These are phyloP conservation scores for Drosophila cardini DNA, from an alignment of 1,140 invertebrate species.

Conservation along the genomic window DNA sequence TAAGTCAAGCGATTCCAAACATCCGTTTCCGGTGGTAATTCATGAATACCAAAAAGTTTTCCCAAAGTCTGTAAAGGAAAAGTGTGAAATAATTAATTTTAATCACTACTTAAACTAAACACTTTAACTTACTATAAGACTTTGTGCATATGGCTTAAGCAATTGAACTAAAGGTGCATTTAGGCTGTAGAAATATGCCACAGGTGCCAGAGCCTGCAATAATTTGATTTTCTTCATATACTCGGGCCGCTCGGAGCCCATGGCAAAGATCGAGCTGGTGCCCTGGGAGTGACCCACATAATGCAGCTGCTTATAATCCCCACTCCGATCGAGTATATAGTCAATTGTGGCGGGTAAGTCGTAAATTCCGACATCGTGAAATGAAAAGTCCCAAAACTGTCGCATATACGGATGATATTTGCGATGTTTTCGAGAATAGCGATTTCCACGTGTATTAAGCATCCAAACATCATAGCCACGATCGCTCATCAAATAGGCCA, in stretches of 20 bases:
- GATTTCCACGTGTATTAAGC: conserved; percentile 89
- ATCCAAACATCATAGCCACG: conserved; percentile 90
- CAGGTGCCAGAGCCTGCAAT: conserved; percentile 88
- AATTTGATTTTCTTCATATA: conserved; percentile 88
- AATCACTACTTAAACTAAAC: too few species aligned
- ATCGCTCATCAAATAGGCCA: conserved; percentile 88
- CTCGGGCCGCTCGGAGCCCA: conserved; percentile 87
- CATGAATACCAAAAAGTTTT: conserved; percentile 50
- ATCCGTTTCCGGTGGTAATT: conserved; percentile 60
- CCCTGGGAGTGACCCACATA: conserved; percentile 87
- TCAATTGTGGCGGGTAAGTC: conserved; percentile 90
- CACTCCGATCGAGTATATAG: conserved; percentile 87
- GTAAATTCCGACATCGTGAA: conserved; percentile 89
- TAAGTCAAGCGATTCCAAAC: conserved; percentile 47
- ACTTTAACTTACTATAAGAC: conserved; percentile 16
- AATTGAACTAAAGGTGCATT: not conserved
- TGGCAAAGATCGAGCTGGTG: conserved; percentile 86
- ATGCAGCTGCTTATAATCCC: conserved; percentile 59
- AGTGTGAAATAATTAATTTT: too few species aligned
- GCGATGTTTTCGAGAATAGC: conserved; percentile 87
- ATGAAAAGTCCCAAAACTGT: conserved; percentile 86
- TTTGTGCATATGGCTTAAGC: not conserved
- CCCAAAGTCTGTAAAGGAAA: conserved; percentile 23
- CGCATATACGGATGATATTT: conserved; percentile 80
- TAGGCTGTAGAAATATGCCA: conserved; percentile 68